phyloP scores from a whole-genome alignment of 2,113 vertebrate species.

The Apus apus region DNA sequence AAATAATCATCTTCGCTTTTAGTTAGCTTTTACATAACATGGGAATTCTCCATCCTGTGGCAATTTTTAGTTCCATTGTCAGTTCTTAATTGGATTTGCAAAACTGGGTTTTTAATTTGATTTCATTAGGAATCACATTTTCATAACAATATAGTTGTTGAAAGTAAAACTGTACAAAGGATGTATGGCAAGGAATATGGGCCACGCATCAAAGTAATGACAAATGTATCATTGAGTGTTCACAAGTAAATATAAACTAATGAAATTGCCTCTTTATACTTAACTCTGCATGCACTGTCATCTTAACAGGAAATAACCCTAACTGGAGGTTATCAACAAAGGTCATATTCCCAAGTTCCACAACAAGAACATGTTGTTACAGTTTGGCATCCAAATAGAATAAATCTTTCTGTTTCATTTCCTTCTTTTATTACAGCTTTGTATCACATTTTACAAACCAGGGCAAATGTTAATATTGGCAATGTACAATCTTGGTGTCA shows the following conservation, averaged over 20 bases:
- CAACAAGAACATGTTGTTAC: slow-evolving; percentile 54
- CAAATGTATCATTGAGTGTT: not conserved
- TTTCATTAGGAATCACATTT: not conserved
- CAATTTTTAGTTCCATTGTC: not conserved
- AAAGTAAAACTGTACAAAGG: not conserved
- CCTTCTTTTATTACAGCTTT: slow-evolving; percentile 31
- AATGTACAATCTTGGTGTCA: not conserved
- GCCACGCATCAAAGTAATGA: not conserved
- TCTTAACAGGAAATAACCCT: slow-evolving; percentile 47
- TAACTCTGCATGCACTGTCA: not conserved
- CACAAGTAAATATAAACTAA: slow-evolving; percentile 1
- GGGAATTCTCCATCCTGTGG: not conserved
- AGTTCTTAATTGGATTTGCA: not conserved
- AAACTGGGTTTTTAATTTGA: not conserved
- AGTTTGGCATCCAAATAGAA: slow-evolving; percentile 34
- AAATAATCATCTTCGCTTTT: not conserved
- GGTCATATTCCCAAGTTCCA: slow-evolving; percentile 55
- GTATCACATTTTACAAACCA: not conserved
- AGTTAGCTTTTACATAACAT: not conserved
- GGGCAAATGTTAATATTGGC: slow-evolving; percentile 56
- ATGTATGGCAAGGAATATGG: not conserved
- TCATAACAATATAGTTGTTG: not conserved
- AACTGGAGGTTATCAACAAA: slow-evolving; percentile 21
- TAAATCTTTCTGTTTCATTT: slow-evolving; percentile 50
- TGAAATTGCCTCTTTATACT: slow-evolving; percentile 8